Percentiles rank a stretch among this genome's conserved stretches.
These are phyloP conservation scores for Osmerus eperlanus DNA, from an alignment of 2,113 vertebrate genomes.

Conservation along the genomic window DNA sequence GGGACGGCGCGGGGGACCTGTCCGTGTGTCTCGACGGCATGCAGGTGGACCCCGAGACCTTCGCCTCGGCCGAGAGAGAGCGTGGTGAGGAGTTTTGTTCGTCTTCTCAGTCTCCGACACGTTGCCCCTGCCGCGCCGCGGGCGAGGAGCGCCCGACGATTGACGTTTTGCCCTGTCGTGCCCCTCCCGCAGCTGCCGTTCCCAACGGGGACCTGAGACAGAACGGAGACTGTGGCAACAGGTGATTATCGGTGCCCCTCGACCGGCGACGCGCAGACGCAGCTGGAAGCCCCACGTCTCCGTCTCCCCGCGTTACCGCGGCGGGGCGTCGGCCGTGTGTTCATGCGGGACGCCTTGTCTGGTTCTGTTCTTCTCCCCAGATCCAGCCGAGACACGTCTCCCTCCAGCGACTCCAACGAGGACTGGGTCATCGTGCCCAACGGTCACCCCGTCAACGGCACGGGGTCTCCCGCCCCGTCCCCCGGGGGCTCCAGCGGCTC, in stretches of 20 bases:
- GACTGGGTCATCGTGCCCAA: constrained; percentile 75
- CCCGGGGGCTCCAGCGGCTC: constrained; percentile 76
- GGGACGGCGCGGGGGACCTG: constrained; percentile 84
- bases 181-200: constrained; percentile 65
- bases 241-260: constrained; percentile 31
- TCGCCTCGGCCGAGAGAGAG: constrained; percentile 52
- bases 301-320: too few species aligned
- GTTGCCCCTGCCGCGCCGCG: too few species aligned
- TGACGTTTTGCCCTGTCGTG: background rate
- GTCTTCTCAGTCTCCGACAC: too few species aligned
- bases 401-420: constrained; percentile 76
- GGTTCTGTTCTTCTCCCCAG: constrained; percentile 48
- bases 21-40: constrained; percentile 89
- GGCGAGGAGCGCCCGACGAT: too few species aligned
- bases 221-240: constrained; percentile 67
- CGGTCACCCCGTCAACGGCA: constrained; percentile 69
- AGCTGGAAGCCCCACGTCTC: too few species aligned
- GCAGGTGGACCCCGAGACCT: constrained; percentile 82
- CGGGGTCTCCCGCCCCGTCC: constrained; percentile 77
- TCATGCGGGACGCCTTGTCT: background rate
- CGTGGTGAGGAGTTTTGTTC: constrained; percentile 62
- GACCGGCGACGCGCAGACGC: background rate
- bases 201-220: constrained; percentile 74
- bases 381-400: constrained; percentile 73
- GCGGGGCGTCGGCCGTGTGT: background rate